Evolutionary conservation across 1,140 invertebrate species (phyloP), one percentile per base, ranked within the genome.

Genomic region (Papilio dardanus): DNA sequence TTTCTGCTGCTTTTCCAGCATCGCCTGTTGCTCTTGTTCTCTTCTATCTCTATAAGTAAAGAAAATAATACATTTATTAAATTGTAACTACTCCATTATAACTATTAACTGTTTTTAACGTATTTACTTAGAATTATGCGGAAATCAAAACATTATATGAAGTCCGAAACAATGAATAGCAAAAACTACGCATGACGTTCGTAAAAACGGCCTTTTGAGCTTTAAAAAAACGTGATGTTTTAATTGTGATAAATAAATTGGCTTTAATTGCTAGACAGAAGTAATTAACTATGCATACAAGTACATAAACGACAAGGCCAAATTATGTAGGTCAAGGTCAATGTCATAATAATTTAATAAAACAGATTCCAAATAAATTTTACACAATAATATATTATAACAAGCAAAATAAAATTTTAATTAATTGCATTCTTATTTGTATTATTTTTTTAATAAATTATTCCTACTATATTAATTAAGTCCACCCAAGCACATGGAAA

Each of bases 1-100:
- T 92, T 95, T 95, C 75, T 94, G 94, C 84, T 94, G 92, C 82
- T 94, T 93, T 86, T 94, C 94, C 87, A 96, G 94, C 87, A 95
- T 90, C 81, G 96, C 95, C 75, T 95, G 91, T 81, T 94, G 94
- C 91, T 96, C 95, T 89, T 95, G 94, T 83, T 96, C 95, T 76
- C 95, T 94, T 81, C 95, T 92, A 83, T 96, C 95, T 86, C 96
- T 96, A 90, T 82, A 88, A 90, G 77, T 75, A 91, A 81, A 77
- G 24, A 62, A 62, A 28, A 62, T 3, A 14, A 62, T 5, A 62
- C 21, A 54, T 24, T 54, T 19, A 24, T 28, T 54, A 12, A 54
- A 24, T 54, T 10, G 50, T 24, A 24, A 46, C 42, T 46, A 6
- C 2, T 46, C 6, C 5, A 46, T 19, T 46, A n/a, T n/a, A n/a